phyloP scores from a whole-genome alignment of 2,888 invertebrate species.

The Ophonus ardosiacus region DNA sequence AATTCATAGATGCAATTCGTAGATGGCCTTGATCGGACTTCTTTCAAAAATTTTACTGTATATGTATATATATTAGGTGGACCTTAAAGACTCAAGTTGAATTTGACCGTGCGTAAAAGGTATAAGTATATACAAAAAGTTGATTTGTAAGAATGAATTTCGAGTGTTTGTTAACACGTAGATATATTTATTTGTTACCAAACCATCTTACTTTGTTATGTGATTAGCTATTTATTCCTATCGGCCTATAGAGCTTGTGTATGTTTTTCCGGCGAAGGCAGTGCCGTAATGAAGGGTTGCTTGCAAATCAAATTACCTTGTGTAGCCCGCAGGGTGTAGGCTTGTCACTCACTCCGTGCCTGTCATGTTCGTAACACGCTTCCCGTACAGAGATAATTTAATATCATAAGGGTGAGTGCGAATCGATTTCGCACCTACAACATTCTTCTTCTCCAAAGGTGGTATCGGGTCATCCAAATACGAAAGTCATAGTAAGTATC shows the following conservation, averaged over 20 bases:
- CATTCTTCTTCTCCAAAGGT: neutral
- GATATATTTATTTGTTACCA: too few relatives aligned
- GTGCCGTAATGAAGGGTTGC: constrained; percentile 57
- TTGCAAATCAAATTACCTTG: constrained; percentile 51
- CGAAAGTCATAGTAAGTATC: too few relatives aligned
- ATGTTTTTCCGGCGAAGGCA: constrained; percentile 1
- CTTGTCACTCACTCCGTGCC: constrained; percentile 53
- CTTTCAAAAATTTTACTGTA: too few relatives aligned
- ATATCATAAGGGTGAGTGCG: constrained; percentile 27
- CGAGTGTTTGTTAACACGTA: too few relatives aligned
- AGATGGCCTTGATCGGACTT: too few relatives aligned
- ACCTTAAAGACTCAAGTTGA: too few relatives aligned
- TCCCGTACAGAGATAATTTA: constrained; percentile 23
- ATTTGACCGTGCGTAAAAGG: too few relatives aligned
- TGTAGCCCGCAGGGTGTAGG: constrained; percentile 25
- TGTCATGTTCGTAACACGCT: constrained; percentile 49
- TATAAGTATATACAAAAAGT: too few relatives aligned
- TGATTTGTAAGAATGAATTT: too few relatives aligned
- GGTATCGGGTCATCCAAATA: neutral
- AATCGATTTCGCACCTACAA: constrained; percentile 15
- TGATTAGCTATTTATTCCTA: neutral
- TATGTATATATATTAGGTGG: too few relatives aligned
- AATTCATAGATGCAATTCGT: too few relatives aligned
- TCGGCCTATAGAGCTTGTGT: neutral
- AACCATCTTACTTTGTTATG: too few relatives aligned